A percentile compares a stretch with the other conserved stretches of the same genome.
Conservation (phyloP, 2,888 invertebrate genomes). For the Harpagoxenus sublaevis region DNA sequence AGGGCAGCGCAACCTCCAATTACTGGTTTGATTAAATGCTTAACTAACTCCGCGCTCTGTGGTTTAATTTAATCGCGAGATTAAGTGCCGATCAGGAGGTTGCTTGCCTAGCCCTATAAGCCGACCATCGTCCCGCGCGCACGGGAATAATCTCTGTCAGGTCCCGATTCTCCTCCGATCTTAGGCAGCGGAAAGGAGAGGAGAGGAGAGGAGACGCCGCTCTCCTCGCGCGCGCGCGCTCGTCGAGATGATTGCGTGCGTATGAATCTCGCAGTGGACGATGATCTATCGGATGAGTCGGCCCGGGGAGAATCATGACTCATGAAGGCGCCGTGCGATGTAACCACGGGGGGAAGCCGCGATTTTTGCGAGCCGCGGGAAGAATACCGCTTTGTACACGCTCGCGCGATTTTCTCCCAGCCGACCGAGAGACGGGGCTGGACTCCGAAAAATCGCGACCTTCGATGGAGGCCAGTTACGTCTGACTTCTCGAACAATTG, state of each 20-base stretch:
- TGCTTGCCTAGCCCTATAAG: constrained; percentile 66
- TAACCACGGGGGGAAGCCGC: constrained; percentile 66
- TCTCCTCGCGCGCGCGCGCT: constrained; percentile 49
- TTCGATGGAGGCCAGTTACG: constrained; percentile 31
- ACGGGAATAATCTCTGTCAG: constrained; percentile 77
- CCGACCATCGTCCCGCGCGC: constrained; percentile 71
- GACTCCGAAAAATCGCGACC: constrained; percentile 40
- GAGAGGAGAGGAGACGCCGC: constrained; percentile 49
- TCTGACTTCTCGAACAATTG: constrained; percentile 32
- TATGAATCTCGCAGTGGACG: constrained; percentile 78
- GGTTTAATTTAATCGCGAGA: constrained; percentile 85
- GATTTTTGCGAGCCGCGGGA: constrained; percentile 72
- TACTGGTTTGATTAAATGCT: constrained; percentile 86
- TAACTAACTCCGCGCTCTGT: constrained; percentile 85
- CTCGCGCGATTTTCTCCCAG: constrained; percentile 47
- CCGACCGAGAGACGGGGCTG: constrained; percentile 18
- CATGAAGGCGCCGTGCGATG: constrained; percentile 74
- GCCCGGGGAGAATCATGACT: constrained; percentile 75
- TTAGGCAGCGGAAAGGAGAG: constrained; percentile 30
- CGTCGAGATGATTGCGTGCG: constrained; percentile 80
- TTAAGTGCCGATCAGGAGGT: constrained; percentile 81
- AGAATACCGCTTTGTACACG: constrained; percentile 72
- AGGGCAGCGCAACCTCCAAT: constrained; percentile 84
- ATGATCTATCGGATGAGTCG: constrained; percentile 79
- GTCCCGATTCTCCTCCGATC: constrained; percentile 75